Evolutionary conservation across 2,113 vertebrate species (phyloP).

Genomic region (Bufo gargarizans): DNA sequence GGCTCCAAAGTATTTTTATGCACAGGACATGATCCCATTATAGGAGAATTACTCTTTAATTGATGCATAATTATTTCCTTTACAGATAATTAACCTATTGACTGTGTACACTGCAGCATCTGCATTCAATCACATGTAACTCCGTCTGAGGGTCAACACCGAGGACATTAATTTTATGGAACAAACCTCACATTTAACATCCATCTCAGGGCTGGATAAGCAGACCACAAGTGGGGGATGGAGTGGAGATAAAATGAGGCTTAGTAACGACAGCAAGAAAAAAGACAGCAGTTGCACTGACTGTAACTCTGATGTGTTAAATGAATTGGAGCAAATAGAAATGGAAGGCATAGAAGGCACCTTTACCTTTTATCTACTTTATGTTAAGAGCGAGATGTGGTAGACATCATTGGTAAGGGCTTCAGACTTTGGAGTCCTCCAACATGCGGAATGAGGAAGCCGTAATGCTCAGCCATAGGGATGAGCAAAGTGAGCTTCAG

Average conservation of each 20-base stretch:
- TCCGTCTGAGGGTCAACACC: slow-evolving; percentile 49
- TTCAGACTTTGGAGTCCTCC: background rate
- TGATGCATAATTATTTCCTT: slow-evolving; percentile 59
- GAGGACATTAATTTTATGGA: slow-evolving; percentile 54
- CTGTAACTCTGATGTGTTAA: background rate
- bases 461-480: background rate
- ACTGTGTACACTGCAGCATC: slow-evolving; percentile 56
- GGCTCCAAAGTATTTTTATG: slow-evolving; percentile 27
- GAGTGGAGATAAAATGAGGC: background rate
- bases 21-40: slow-evolving; percentile 56
- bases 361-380: background rate
- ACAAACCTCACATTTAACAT: slow-evolving; percentile 48
- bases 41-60: slow-evolving; percentile 53
- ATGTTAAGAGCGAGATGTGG: background rate
- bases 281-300: background rate
- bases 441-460: background rate
- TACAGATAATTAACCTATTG: slow-evolving; percentile 59
- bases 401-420: background rate
- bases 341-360: background rate
- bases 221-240: background rate
- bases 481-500: background rate
- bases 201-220: slow-evolving; percentile 12
- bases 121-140: slow-evolving; percentile 58
- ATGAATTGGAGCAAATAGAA: background rate
- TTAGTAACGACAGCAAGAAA: background rate